phyloP scores from a whole-genome alignment of 2,113 vertebrate species.

The Orthonyx spaldingii region DNA sequence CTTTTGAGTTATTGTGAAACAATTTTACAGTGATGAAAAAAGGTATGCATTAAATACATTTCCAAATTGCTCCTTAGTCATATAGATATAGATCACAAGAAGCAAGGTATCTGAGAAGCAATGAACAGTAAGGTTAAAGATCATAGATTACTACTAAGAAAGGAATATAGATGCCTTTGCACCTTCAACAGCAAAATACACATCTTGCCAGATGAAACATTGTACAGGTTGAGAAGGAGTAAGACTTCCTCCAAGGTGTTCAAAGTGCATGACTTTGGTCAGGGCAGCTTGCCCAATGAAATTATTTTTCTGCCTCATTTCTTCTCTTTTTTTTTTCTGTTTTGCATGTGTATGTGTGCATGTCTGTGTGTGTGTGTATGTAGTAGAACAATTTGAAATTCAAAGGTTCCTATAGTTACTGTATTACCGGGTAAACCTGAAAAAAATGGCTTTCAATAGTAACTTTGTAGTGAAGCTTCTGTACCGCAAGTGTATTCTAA shows the following conservation, averaged over 20 bases:
- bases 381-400: not conserved
- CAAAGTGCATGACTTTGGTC: not conserved
- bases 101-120: not conserved
- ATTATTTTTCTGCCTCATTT: not conserved
- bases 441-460: not conserved
- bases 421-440: not conserved
- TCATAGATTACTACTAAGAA: not conserved
- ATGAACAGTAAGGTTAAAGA: not conserved
- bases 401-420: not conserved
- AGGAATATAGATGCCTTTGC: not conserved
- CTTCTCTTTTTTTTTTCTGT: not conserved
- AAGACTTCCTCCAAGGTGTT: not conserved
- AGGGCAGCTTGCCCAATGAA: not conserved
- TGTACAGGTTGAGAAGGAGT: not conserved
- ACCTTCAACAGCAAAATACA: not conserved
- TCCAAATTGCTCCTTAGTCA: not conserved
- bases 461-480: not conserved
- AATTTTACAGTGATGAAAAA: not conserved
- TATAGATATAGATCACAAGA: not conserved
- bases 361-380: too few relatives aligned
- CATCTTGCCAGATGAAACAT: not conserved
- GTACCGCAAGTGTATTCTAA: not conserved
- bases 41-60: not conserved
- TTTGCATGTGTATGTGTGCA: rapidly evolving
- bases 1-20: not conserved